Evolutionary conservation across 2,888 invertebrate species (phyloP).

Genomic region (Himalopsyche kuldschensis): DNA sequence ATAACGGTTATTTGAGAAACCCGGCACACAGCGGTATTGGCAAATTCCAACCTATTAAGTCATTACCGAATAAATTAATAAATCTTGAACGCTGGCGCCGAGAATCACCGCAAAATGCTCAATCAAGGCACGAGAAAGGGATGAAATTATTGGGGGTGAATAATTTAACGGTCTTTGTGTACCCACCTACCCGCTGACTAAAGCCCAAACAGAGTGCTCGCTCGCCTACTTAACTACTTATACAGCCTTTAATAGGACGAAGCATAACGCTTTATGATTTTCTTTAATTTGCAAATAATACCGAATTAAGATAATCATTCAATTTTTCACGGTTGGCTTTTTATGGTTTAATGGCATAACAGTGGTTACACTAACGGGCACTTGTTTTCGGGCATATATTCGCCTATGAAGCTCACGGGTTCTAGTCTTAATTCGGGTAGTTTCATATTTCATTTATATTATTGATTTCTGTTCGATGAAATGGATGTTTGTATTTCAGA

Average conservation of each 20-base stretch:
- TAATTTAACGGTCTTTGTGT: not conserved
- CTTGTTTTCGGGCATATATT: too few species aligned
- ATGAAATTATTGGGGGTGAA: slow-evolving; percentile 3
- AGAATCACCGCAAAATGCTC: slow-evolving; percentile 22
- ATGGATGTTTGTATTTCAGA: too few species aligned
- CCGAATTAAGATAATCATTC: too few species aligned
- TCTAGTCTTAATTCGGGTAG: too few species aligned
- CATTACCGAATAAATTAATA: slow-evolving; percentile 29
- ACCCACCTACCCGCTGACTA: not conserved
- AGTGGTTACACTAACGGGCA: too few species aligned
- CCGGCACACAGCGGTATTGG: not conserved
- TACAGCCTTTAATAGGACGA: not conserved
- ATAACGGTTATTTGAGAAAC: not conserved
- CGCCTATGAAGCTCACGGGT: too few species aligned
- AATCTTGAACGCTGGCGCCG: slow-evolving; percentile 14
- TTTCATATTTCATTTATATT: too few species aligned
- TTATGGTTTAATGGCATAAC: too few species aligned
- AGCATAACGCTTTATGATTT: not conserved
- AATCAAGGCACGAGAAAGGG: slow-evolving; percentile 17
- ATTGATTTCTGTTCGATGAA: too few species aligned
- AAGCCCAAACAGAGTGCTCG: not conserved
- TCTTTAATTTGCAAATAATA: not conserved
- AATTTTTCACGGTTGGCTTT: too few species aligned
- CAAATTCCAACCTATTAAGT: slow-evolving; percentile 26
- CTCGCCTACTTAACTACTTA: not conserved